Conservation (phyloP, 2,888 invertebrate species). For the Phytoseiulus persimilis region DNA sequence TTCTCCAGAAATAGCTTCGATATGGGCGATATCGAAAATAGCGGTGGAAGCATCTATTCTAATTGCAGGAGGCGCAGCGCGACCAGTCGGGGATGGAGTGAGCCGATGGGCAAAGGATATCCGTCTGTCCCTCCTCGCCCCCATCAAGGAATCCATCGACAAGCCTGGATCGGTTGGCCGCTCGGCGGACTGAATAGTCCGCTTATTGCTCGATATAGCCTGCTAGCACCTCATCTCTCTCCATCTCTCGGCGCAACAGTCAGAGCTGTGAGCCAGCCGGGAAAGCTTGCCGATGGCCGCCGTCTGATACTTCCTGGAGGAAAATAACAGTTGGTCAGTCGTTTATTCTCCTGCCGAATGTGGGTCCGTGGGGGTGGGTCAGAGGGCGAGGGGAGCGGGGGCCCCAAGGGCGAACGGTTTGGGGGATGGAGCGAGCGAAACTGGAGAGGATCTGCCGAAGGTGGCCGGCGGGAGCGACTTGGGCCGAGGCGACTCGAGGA, state of each 20-base stretch:
- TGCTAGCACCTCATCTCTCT: neutral
- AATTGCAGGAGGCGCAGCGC: neutral
- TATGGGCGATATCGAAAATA: neutral
- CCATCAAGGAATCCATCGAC: neutral
- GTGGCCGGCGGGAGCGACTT: neutral
- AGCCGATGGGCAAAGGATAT: neutral
- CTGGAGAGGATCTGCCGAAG: neutral
- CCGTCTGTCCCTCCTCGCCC: neutral
- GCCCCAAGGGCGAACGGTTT: neutral
- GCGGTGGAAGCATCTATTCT: neutral
- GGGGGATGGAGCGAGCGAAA: neutral
- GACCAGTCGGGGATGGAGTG: neutral
- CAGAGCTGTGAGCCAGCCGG: neutral
- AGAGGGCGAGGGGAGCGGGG: neutral
- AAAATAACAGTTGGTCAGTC: neutral
- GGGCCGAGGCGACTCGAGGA: too few relatives aligned
- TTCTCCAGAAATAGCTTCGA: neutral
- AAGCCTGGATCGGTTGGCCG: neutral
- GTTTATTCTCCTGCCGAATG: neutral
- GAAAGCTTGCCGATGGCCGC: neutral
- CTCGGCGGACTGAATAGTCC: neutral
- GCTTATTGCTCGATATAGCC: neutral
- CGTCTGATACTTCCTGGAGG: neutral
- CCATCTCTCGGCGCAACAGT: neutral
- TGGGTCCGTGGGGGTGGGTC: neutral